Evolutionary conservation across 2,797 vertebrate genomes (phyloP), one percentile per base, ranked within the genome.

Genomic region (Pseudomugil tenellus): DNA sequence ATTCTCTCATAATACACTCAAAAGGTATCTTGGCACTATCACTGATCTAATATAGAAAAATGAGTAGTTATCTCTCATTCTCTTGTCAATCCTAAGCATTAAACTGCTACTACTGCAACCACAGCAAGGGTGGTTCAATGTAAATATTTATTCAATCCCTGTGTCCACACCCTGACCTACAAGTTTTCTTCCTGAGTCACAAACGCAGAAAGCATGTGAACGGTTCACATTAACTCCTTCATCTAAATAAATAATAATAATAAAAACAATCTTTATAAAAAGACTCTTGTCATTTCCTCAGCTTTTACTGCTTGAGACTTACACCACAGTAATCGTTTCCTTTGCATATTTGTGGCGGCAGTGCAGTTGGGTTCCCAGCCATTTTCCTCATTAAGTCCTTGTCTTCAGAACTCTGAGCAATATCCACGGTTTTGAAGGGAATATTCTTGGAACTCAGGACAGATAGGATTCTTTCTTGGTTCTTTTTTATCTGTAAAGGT

Each of bases 271-370:
- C 17, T 41, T 41, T 41, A 41, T 41, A 6, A 19, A 19, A 41
- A 19, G 39, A 41, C 39, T 41, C 4, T 48, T 2, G 17, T 53
- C 10, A 29, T 67, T 69, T 23, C 53, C 70, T 35, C 3, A 28
- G 7, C 37, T 34, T 19, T 60, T 34, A 59, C 8, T 32, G 7
- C 32, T 21, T 11, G 26, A 67, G 17, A 82, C 91, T 86, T 79
- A 93, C 92, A 62, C 92, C 92, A 64, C 87, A 90, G 79, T 91
- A 88, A 19, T 0, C 0, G 0, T 83, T 12, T 0, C 82, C 90
- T 0, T 89, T 91, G 74, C 32, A 77, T 69, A 92, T 87, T 39
- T 91, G 89, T 58, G 91, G 91, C 8, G 91, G 77, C 8, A 90
- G 29, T 0, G 86, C 90, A 0, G 0, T 54, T 0, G 26, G 19